Conservation (phyloP, 2,797 vertebrate species). For the Octomys mimax region DNA sequence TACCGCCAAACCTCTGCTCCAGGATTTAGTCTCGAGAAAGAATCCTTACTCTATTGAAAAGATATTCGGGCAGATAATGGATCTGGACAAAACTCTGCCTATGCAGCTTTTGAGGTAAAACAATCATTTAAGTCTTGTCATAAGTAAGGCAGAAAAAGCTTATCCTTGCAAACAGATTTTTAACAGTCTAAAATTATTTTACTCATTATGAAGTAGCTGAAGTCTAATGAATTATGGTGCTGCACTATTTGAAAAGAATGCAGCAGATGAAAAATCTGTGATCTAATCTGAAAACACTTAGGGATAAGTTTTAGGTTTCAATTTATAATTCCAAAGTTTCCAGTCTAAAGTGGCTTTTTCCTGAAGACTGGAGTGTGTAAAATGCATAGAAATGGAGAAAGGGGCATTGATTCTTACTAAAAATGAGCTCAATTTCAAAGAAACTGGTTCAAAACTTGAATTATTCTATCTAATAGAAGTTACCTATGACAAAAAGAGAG, state of each 20-base stretch:
- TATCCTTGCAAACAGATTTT: constrained; percentile 8
- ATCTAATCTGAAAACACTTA: constrained; percentile 63
- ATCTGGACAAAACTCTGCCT: constrained; percentile 18
- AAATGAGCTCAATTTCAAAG: constrained; percentile 69
- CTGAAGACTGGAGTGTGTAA: constrained; percentile 61
- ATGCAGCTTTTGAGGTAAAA: not conserved
- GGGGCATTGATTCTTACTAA: constrained; percentile 44
- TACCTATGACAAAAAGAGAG: constrained; percentile 55
- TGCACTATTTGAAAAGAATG: not conserved
- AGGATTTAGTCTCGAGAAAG: not conserved
- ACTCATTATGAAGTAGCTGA: constrained; percentile 48
- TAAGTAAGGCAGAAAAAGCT: constrained; percentile 1
- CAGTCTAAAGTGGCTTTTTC: constrained; percentile 73
- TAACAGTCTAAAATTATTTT: constrained; percentile 63
- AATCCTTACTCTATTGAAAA: not conserved
- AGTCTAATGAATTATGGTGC: constrained; percentile 69
- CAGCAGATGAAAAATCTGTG: not conserved
- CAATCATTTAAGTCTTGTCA: constrained; percentile 30
- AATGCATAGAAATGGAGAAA: constrained; percentile 66
- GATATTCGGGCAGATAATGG: not conserved
- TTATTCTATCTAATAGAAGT: constrained; percentile 64
- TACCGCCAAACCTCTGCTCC: not conserved
- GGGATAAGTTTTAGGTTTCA: constrained; percentile 63
- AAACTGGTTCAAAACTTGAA: constrained; percentile 63
- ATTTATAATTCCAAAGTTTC: constrained; percentile 51